phyloP scores from a whole-genome alignment of 2,888 invertebrate genomes.

The Dicranocentrus wangi region DNA sequence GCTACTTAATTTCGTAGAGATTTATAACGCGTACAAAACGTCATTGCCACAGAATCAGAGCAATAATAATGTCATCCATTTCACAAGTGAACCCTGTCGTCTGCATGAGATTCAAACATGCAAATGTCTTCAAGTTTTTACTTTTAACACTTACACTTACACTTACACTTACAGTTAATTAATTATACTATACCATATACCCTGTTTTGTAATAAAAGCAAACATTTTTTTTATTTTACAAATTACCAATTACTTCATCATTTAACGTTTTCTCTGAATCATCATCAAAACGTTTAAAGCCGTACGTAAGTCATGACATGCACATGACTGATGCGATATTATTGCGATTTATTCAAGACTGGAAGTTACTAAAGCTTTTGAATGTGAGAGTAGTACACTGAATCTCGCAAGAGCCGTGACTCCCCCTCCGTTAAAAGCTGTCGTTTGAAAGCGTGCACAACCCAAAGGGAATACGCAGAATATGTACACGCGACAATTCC shows the following conservation, averaged over 20 bases:
- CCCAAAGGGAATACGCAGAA: constrained; percentile 44
- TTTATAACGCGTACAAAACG: no score
- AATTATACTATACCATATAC: no score
- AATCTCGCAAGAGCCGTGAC: constrained; percentile 25
- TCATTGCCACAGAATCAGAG: no score
- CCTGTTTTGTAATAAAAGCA: background rate
- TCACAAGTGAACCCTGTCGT: no score
- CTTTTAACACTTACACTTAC: no score
- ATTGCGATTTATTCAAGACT: no score
- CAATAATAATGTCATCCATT: no score
- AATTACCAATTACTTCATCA: background rate
- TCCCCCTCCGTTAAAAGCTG: constrained; percentile 38
- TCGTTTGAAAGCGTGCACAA: constrained; percentile 42
- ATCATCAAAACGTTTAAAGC: background rate
- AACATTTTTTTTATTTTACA: background rate
- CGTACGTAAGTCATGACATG: background rate
- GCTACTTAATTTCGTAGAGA: no score
- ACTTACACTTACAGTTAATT: no score
- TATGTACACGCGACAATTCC: constrained; percentile 45
- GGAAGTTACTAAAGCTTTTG: constrained; percentile 32
- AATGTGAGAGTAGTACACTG: constrained; percentile 25
- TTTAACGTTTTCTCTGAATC: background rate
- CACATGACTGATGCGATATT: background rate
- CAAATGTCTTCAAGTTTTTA: no score
- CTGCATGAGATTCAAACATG: no score